phyloP scores from a whole-genome alignment of 2,797 vertebrate species.

The Anas capensis region DNA sequence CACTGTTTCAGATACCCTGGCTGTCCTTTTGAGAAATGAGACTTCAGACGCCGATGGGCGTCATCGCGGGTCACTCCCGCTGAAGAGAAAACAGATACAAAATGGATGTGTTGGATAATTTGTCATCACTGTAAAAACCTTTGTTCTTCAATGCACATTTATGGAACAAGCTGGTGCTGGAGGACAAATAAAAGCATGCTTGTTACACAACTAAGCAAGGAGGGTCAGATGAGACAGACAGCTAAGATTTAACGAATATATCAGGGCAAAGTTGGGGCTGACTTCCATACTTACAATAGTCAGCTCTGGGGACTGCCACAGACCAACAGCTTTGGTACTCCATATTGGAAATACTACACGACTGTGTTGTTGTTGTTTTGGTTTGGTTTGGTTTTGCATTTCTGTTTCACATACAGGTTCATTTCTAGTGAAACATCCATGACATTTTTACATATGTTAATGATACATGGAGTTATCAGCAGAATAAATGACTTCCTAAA shows the following conservation, averaged over 20 bases:
- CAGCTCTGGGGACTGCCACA: not conserved
- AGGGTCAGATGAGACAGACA: constrained; percentile 56
- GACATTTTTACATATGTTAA: not conserved
- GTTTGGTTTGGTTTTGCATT: not conserved
- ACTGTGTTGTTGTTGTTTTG: not conserved
- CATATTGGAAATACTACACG: not conserved
- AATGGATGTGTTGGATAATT: constrained; percentile 80
- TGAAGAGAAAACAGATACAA: not conserved
- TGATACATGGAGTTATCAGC: not conserved
- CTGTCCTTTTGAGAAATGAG: not conserved
- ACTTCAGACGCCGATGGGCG: not conserved
- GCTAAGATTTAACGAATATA: constrained; percentile 21
- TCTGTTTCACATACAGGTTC: not conserved
- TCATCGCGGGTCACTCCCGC: rapidly evolving
- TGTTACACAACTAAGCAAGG: constrained; percentile 74
- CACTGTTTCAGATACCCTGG: not conserved
- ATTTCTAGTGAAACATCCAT: not conserved
- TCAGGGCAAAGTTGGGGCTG: constrained; percentile 25
- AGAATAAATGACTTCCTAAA: not conserved
- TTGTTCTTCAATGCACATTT: constrained; percentile 55
- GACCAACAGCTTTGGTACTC: not conserved
- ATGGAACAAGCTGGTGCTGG: constrained; percentile 63
- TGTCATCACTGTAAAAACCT: constrained; percentile 75
- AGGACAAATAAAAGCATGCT: constrained; percentile 76
- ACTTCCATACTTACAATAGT: not conserved